Base-by-base conservation (phyloP, 2,888 invertebrate genomes). In the Trachelus iudaicus region DNA sequence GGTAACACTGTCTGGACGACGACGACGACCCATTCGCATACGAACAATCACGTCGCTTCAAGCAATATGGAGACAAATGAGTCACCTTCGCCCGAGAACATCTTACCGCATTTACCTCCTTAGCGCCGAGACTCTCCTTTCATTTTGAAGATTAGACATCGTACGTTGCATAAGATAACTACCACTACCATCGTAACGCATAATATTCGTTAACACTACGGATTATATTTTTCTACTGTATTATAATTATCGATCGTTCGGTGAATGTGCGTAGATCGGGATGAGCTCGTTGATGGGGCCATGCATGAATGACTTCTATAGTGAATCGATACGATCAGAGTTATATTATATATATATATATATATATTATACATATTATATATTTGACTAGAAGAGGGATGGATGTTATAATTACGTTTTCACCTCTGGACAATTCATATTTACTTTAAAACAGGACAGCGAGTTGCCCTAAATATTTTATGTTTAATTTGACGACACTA, bases 201-300 rank as follows among this genome's bases (percentile, higher is more conserved):
- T 85, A 87, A 86, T 86, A 87, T 88, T 88, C 85, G 87, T 88
- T 89, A 85, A 84, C 85, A 88, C 86, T 87, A 87, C 82, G 88
- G 86, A 90, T 90, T 90, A 90, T 90, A 90, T 90, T 90, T 90
- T 90, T 90, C 88, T 90, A 90, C 90, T 87, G 83, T 89, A 89
- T 84, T 80, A 71, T 76, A 79, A 79, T 76, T 76, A 76, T 69
- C 76, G 34, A 40, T 69, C 73, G 34, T 68, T 30, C 33, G 68
- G 37, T 69, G 56, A 75, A 30, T 68, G 33, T 30, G 56, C 75
- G 35, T 56, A 56, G 56, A 56, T 56, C 56, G 56, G 56, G 23
- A 56, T 56, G 56, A 33, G 71, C 71, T 71, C 71, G 23, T 31
- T 56, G 56, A 56, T 23, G 23, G 56, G 56, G 56, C 56, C 56